Evolutionary conservation across 2,797 vertebrate genomes (phyloP).

Genomic region (Orestias chungarensis): DNA sequence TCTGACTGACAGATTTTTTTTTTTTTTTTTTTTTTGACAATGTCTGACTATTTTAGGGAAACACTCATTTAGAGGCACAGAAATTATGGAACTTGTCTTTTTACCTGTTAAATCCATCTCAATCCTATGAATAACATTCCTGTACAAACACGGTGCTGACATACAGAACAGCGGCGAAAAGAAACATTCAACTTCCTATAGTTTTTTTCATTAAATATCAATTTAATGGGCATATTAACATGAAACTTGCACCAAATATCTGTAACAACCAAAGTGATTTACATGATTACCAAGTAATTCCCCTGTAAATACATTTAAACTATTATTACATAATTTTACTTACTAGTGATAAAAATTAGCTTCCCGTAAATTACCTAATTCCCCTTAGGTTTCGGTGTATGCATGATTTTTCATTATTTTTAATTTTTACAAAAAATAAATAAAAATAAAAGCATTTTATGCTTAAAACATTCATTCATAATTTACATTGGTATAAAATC

Average conservation of each 20-base stretch:
- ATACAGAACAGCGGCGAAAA: neutral
- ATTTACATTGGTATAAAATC: too few species aligned
- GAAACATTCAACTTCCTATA: neutral
- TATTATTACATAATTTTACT: neutral
- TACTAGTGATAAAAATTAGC: neutral
- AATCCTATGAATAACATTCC: conserved; percentile 9
- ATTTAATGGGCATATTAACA: neutral
- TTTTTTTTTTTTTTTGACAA: conserved; percentile 18
- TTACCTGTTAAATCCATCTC: conserved; percentile 60
- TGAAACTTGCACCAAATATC: neutral
- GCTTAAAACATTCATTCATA: too few species aligned
- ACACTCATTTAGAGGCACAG: conserved; percentile 54
- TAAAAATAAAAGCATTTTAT: too few species aligned
- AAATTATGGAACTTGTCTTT: conserved; percentile 54
- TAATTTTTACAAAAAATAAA: too few species aligned
- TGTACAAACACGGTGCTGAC: neutral
- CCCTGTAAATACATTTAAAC: neutral
- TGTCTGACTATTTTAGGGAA: conserved; percentile 54
- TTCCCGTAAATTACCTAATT: too few species aligned
- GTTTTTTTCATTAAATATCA: neutral
- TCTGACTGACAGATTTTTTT: conserved; percentile 18
- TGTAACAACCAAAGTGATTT: neutral
- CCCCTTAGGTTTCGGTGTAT: too few species aligned
- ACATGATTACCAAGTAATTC: too few species aligned
- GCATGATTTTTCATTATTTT: too few species aligned